These are phyloP conservation scores for Microctenopoma stevenorrisi DNA, from an alignment of 2,797 vertebrate genomes.

Conservation along the genomic window DNA sequence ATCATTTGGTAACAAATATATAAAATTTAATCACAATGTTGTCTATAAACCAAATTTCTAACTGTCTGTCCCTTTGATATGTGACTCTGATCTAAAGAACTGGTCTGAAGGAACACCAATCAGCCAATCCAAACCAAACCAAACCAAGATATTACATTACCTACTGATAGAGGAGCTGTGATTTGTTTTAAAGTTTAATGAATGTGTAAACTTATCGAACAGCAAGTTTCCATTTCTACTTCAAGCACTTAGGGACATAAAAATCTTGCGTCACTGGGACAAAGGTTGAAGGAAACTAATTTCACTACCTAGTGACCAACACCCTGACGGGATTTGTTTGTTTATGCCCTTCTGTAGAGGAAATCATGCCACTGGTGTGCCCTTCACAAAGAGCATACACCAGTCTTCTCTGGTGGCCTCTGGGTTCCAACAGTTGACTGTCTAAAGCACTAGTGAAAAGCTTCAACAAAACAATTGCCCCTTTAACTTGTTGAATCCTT, in stretches of 20 bases:
- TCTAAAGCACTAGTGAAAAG: constrained; percentile 4
- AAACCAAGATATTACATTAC: not conserved
- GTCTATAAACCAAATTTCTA: not conserved
- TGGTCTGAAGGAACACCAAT: not conserved
- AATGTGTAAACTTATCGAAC: not conserved
- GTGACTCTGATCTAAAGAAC: too few species aligned
- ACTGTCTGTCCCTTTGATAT: not conserved
- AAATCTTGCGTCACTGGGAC: constrained; percentile 13
- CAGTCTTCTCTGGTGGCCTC: constrained; percentile 27
- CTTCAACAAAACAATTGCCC: constrained; percentile 27
- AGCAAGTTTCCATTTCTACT: constrained; percentile 3
- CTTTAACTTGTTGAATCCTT: constrained; percentile 36
- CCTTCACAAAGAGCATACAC: constrained; percentile 23
- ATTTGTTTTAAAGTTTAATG: not conserved
- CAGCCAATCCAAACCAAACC: not conserved
- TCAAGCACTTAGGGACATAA: not conserved
- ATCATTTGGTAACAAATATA: constrained; percentile 6
- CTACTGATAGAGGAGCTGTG: not conserved
- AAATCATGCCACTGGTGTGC: constrained; percentile 31
- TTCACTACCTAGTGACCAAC: constrained; percentile 8
- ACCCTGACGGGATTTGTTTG: not conserved
- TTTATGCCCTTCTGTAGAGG: constrained; percentile 5
- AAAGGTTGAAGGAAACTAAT: not conserved
- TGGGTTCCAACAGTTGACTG: constrained; percentile 22
- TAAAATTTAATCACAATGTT: not conserved